Conservation (phyloP, 2,888 invertebrate genomes). For the Heteromurus nitidus region DNA sequence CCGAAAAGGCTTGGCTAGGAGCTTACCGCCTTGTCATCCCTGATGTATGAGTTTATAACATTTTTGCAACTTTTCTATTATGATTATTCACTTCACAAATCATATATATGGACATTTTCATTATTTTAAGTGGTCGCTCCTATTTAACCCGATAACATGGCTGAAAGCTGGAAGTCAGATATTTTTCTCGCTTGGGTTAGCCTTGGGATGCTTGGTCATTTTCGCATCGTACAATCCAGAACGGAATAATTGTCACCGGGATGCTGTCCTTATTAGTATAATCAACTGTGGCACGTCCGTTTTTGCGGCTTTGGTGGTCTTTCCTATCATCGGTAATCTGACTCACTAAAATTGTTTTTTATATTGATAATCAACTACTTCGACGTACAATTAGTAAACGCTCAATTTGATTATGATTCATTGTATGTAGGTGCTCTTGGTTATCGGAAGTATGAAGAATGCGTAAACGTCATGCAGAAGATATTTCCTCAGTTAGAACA, state of each 20-base stretch:
- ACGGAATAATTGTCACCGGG: constrained; percentile 57
- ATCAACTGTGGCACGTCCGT: constrained; percentile 61
- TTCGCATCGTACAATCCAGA: constrained; percentile 56
- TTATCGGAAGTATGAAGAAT: constrained; percentile 18
- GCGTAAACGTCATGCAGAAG: neutral
- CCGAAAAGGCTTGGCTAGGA: constrained; percentile 12
- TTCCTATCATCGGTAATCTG: constrained; percentile 55
- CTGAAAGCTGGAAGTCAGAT: constrained; percentile 63
- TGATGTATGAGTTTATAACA: constrained; percentile 51
- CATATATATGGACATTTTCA: neutral
- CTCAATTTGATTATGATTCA: neutral
- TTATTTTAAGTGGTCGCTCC: neutral
- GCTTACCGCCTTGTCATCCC: constrained; percentile 47
- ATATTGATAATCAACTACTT: neutral
- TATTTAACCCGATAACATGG: constrained; percentile 33
- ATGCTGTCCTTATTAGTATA: constrained; percentile 47
- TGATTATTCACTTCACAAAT: too few species aligned
- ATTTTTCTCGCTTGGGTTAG: constrained; percentile 61
- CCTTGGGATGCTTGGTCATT: constrained; percentile 50
- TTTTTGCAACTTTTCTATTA: too few species aligned
- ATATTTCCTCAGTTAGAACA: neutral
- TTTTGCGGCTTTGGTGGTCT: constrained; percentile 58
- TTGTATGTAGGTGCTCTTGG: constrained; percentile 17
- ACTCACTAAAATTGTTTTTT: neutral
- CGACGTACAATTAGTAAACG: neutral